Evolutionary conservation across 2,113 vertebrate genomes (phyloP).

Genomic region (Nothobranchius kuhntae): DNA sequence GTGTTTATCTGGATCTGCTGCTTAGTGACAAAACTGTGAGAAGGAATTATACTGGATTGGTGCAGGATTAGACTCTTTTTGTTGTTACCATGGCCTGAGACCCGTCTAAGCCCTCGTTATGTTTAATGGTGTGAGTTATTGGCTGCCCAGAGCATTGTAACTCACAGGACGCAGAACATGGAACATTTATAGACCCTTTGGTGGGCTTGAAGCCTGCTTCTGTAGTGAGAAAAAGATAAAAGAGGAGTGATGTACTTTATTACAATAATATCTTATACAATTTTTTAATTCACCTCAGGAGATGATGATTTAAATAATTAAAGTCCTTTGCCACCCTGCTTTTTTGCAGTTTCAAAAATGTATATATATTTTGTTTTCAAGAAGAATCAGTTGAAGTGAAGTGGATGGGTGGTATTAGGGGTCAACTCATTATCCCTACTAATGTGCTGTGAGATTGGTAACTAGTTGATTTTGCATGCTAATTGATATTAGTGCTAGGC

Average conservation of each 20-base stretch:
- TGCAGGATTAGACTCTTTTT: conserved; percentile 67
- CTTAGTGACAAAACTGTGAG: conserved; percentile 31
- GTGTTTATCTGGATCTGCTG: conserved; percentile 24
- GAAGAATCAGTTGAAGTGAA: conserved; percentile 49
- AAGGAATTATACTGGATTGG: conserved; percentile 49
- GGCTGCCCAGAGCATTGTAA: conserved; percentile 73
- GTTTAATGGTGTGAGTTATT: conserved; percentile 83
- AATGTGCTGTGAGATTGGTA: conserved; percentile 80
- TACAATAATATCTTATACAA: conserved; percentile 22
- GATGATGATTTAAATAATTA: conserved; percentile 41
- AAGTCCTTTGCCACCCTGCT: conserved; percentile 21
- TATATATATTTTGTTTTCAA: conserved; percentile 26
- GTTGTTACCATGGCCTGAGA: conserved; percentile 66
- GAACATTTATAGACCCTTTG: conserved; percentile 73
- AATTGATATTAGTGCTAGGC: conserved; percentile 72
- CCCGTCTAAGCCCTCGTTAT: conserved; percentile 74
- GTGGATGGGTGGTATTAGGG: conserved; percentile 51
- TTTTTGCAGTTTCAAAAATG: conserved; percentile 35
- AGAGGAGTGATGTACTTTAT: conserved; percentile 20
- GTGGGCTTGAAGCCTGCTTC: conserved; percentile 37
- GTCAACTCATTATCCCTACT: conserved; percentile 74
- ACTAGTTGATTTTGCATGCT: conserved; percentile 81
- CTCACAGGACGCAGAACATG: conserved; percentile 69
- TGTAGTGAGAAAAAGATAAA: conserved; percentile 41
- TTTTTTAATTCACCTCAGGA: conserved; percentile 40